These are phyloP conservation scores for Strix aluco DNA, from an alignment of 2,113 vertebrate genomes.

Conservation along the genomic window DNA sequence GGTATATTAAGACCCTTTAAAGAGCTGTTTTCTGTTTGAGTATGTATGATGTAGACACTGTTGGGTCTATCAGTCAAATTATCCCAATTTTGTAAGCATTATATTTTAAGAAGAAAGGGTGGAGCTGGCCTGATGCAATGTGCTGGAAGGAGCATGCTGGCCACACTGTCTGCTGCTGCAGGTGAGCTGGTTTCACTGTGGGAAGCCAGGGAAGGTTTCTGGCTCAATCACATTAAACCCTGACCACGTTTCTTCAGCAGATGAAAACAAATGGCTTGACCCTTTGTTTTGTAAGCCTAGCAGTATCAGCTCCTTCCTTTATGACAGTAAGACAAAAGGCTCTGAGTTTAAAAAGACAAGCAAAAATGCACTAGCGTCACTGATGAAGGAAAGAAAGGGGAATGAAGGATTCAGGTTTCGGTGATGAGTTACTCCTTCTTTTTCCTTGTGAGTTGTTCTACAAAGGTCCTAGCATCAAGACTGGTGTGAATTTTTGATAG, in stretches of 20 bases:
- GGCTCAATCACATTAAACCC: neutral
- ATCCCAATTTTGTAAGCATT: neutral
- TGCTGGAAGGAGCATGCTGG: neutral
- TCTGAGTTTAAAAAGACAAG: neutral
- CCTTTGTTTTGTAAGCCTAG: neutral
- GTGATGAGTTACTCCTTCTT: neutral
- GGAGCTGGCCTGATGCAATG: neutral
- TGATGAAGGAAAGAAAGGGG: neutral
- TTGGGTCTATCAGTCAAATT: neutral
- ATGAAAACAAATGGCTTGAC: neutral
- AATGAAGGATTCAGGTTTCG: neutral
- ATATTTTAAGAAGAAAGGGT: neutral
- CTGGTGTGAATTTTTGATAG: neutral
- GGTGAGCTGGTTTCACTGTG: neutral
- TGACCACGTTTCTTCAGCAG: neutral
- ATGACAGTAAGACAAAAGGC: neutral
- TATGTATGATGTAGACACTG: neutral
- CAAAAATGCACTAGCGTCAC: neutral
- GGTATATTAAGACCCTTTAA: neutral
- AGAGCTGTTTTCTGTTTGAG: neutral
- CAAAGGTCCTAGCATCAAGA: neutral
- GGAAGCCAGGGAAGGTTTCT: neutral
- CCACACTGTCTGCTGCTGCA: constrained; percentile 1
- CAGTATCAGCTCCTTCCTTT: neutral
- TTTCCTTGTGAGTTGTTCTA: neutral